Evolutionary conservation across 2,888 invertebrate genomes (phyloP), one percentile per base, ranked within the genome.

Genomic region (Epinotia nisella): DNA sequence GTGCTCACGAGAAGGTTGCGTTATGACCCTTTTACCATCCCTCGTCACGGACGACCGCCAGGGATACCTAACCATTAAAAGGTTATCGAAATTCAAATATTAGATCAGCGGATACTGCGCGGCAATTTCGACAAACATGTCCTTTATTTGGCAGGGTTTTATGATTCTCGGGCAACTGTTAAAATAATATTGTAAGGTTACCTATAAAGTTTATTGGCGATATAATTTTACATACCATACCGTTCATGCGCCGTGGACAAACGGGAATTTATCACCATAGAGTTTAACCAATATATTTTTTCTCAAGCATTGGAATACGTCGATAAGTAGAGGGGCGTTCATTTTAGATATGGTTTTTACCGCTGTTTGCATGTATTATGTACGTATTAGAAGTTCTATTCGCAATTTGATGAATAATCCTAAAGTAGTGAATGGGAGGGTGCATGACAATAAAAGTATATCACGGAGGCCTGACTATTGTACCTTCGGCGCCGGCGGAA

Each of bases 391-490:
- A 81, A 75, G 73, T 56, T 81, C 73, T 80, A 39, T 84, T 84
- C 77, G 83, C 81, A 79, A 84, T 81, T 82, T 84, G 78, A 82
- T 84, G 85, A 87, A 87, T 87, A 88, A 89, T 90, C 84, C 85
- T 81, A 81, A 84, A 82, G 79, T 75, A 80, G 79, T 79, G 84
- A 84, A 84, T 82, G 80, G 80, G 87, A 87, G 92, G 93, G 92
- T 90, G 92, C 88, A 92, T 89, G 87, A 92, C 90, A 93, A 92
- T 93, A 92, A 93, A 93, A 91, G 89, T 93, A 93, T 92, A 93
- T 93, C 92, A 92, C 90, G 82, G 87, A 89, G 87, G 85, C 89
- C 81, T 85, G 83, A 83, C 88, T 85, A 90, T 91, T 92, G 91
- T 92, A 86, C 85, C 83, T 82, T 83, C 88, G 93, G 91, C 93